Evolutionary conservation across 2,797 vertebrate genomes (phyloP).

Genomic region (Tragelaphus eurycerus): DNA sequence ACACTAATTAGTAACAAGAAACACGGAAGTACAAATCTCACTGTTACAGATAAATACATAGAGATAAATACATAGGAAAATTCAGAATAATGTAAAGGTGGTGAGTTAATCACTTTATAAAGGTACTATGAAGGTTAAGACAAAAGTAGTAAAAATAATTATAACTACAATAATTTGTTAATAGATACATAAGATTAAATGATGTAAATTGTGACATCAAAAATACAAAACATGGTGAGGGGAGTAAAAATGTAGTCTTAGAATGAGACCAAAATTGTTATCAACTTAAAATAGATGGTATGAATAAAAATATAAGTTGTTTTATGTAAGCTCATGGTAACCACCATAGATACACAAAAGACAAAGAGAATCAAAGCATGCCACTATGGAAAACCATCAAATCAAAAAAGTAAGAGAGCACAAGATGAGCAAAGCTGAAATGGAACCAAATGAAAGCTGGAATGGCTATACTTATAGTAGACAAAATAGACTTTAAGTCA

Average conservation of each 20-base stretch:
- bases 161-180: background rate
- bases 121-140: background rate
- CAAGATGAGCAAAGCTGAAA: background rate
- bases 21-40: background rate
- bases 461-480: background rate
- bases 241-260: background rate
- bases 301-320: background rate
- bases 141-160: background rate
- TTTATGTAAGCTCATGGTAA: background rate
- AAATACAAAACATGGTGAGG: background rate
- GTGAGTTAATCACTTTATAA: background rate
- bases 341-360: background rate
- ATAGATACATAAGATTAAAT: background rate
- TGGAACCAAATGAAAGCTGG: background rate
- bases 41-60: background rate
- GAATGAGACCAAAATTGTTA: background rate
- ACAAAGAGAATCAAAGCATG: background rate
- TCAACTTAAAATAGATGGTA: background rate
- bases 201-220: background rate
- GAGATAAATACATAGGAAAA: background rate
- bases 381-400: background rate
- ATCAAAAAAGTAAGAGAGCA: background rate
- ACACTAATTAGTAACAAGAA: background rate
- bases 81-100: background rate
- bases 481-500: background rate